phyloP scores from a whole-genome alignment of 2,888 invertebrate species.

The Agrochola circellaris region DNA sequence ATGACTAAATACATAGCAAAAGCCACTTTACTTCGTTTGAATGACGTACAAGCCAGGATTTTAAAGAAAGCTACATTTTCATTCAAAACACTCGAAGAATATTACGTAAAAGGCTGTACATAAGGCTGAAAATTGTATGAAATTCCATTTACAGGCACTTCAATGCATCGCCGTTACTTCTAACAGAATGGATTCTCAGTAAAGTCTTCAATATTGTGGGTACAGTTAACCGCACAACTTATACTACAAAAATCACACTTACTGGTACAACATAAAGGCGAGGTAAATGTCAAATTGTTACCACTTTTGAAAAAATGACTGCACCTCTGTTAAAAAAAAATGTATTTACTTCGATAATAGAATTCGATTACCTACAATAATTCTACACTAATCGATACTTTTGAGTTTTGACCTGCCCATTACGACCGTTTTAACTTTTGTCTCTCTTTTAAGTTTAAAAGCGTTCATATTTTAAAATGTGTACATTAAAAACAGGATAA shows the following conservation, averaged over 20 bases:
- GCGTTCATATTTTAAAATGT: conserved; percentile 54
- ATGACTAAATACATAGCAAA: conserved; percentile 16
- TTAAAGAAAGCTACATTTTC: conserved; percentile 35
- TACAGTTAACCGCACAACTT: background rate
- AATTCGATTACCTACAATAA: conserved; percentile 48
- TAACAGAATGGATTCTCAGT: conserved; percentile 50
- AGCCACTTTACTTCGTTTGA: conserved; percentile 45
- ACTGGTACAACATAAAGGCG: too few relatives aligned
- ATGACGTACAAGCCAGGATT: conserved; percentile 33
- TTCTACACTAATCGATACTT: conserved; percentile 59
- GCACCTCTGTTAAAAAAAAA: conserved; percentile 20
- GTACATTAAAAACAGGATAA: conserved; percentile 49
- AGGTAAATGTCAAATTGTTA: background rate
- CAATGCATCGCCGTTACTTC: conserved; percentile 50
- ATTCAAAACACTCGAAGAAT: conserved; percentile 26
- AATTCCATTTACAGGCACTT: conserved; percentile 31
- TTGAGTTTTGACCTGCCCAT: conserved; percentile 42
- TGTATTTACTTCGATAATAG: conserved; percentile 40
- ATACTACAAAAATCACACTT: background rate
- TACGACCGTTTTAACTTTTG: conserved; percentile 34
- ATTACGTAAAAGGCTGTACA: conserved; percentile 22
- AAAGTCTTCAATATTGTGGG: conserved; percentile 53
- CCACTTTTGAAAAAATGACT: background rate
- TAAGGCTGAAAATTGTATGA: conserved; percentile 36
- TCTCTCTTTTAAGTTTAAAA: conserved; percentile 48